Base-by-base conservation (phyloP, 2,797 vertebrate species). In the Serranus cabrilla region DNA sequence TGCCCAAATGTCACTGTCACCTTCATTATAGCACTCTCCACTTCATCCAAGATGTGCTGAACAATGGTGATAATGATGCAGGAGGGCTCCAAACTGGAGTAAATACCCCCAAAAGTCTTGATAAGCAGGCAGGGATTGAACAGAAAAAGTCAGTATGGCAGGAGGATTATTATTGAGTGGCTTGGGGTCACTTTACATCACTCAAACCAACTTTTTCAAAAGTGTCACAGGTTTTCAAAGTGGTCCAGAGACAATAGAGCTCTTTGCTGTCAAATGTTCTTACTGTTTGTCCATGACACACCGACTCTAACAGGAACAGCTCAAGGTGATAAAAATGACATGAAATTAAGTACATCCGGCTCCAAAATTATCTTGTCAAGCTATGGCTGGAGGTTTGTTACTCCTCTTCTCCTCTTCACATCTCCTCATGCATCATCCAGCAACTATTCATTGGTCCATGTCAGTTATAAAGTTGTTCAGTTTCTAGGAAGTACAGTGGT, bases 1-100 rank as follows among this genome's bases (percentile, higher is more conserved):
- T 95, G 88, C 75, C 97, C 98, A 87, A 99, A 99, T 27, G 94
- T 97, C 75, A 99, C 97, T 0, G 98, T 99, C 91, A 98, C 97
- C 94, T 99, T 99, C 98, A 99, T 99, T 7, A 16, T 71, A 13
- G 34, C 20, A 5, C 31, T 45, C 7, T 80, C 74, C 70, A 20
- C 74, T 42, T 90, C 82, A 86, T 86, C 81, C 88, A 87, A 89
- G 59, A 37, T 2, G 25, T 23, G 74, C 34, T 18, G 64, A 62
- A 40, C 47, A 39, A 21, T 11, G 23, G 57, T 6, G 68, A n/a
- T 51, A 47, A 40, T n/a, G 40, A 81, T 4, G 20, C 42, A 60
- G 49, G 25, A 43, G 50, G 31, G 70, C 37, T 74, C 50, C 27
- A 18, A 71, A 27, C 3, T 46, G 42, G 7, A 52, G 21, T 27